phyloP scores from a whole-genome alignment of 2,888 invertebrate species.

The Conchocele bisecta region DNA sequence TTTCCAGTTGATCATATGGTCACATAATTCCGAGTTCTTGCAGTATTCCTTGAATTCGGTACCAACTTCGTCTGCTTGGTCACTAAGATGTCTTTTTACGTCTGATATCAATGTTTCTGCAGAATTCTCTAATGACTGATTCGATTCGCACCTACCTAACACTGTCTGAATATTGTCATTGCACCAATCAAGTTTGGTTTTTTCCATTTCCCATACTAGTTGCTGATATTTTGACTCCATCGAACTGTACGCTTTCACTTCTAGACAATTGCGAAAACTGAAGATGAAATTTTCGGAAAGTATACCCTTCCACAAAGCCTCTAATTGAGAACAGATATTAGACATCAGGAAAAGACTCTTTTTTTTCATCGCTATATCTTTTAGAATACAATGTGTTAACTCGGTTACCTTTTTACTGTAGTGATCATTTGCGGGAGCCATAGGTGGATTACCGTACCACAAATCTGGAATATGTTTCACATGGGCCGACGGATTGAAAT shows the following conservation, averaged over 20 bases:
- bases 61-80: background rate
- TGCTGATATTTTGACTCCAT: background rate
- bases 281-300: slow-evolving; percentile 12
- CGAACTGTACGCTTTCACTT: slow-evolving; percentile 3
- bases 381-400: background rate
- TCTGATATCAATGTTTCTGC: background rate
- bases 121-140: background rate
- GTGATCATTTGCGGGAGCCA: slow-evolving; percentile 17
- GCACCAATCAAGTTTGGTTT: background rate
- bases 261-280: background rate
- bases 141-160: background rate
- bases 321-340: background rate
- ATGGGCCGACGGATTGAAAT: slow-evolving; percentile 13
- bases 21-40: background rate
- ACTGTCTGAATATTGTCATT: background rate
- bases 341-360: background rate
- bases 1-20: slow-evolving; percentile 3
- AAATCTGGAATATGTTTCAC: slow-evolving; percentile 28
- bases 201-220: slow-evolving; percentile 1
- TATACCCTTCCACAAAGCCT: slow-evolving; percentile 1
- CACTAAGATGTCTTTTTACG: background rate
- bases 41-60: background rate
- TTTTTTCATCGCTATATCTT: background rate
- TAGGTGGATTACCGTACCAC: slow-evolving; percentile 35
- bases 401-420: background rate